A percentile compares a stretch with the other conserved stretches of the same genome.
These are phyloP conservation scores for Anguilla marmorata DNA, from an alignment of 2,797 vertebrate genomes.

Conservation along the genomic window DNA sequence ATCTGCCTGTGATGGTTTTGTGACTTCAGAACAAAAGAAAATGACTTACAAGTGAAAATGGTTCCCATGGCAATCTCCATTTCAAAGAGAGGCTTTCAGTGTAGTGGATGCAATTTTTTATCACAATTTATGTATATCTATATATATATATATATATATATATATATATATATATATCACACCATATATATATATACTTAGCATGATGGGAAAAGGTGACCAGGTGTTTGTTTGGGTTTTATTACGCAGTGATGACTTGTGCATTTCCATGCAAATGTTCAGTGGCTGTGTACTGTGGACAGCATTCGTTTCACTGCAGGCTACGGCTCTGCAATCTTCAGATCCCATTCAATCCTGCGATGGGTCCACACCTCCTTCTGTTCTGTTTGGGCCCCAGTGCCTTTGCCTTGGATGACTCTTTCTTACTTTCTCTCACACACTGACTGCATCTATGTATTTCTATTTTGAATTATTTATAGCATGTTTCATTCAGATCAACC, in stretches of 20 bases:
- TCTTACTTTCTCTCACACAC: neutral
- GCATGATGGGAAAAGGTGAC: conserved; percentile 30
- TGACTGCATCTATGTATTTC: too few species aligned
- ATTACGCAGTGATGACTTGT: conserved; percentile 17
- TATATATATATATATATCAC: neutral
- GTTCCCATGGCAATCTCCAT: neutral
- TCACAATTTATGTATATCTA: neutral
- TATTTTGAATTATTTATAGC: too few species aligned
- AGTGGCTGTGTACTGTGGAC: neutral
- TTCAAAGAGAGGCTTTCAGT: conserved; percentile 1
- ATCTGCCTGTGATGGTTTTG: neutral
- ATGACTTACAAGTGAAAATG: neutral
- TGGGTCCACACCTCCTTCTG: neutral
- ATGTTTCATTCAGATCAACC: too few species aligned
- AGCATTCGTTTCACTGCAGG: neutral
- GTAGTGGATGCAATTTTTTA: neutral
- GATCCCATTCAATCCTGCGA: neutral
- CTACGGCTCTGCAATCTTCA: conserved; percentile 25
- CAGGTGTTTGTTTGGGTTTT: conserved; percentile 56
- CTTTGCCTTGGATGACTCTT: neutral
- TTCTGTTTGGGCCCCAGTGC: neutral
- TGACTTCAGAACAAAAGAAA: neutral
- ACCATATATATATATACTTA: neutral
- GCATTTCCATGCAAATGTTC: conserved; percentile 43
- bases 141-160: neutral